These are phyloP conservation scores for Agapornis canus DNA, from an alignment of 2,797 vertebrate species.

Conservation along the genomic window DNA sequence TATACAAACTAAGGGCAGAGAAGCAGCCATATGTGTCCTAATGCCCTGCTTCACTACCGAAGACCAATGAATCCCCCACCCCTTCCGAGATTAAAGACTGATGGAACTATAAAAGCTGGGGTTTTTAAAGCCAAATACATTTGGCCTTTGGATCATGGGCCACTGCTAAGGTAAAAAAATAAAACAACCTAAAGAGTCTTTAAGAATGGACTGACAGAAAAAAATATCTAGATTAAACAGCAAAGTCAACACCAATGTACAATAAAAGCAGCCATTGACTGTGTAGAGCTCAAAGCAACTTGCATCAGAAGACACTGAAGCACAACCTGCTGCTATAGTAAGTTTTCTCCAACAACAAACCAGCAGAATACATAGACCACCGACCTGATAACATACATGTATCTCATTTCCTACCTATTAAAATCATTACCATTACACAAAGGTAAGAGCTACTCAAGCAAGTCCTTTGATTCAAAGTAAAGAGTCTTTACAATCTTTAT, in stretches of 20 bases:
- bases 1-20: neutral
- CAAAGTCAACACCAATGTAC: neutral
- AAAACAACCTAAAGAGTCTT: neutral
- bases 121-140: neutral
- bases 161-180: neutral
- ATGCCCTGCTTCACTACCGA: neutral
- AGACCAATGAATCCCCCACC: neutral
- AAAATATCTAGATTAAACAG: neutral
- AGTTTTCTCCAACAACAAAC: neutral
- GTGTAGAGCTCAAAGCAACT: neutral
- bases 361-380: neutral
- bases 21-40: neutral
- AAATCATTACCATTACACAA: neutral
- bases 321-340: neutral
- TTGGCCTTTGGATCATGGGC: neutral
- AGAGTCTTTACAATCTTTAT: neutral
- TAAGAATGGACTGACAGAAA: neutral
- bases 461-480: neutral
- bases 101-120: neutral
- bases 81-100: neutral
- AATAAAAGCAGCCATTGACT: neutral
- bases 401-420: neutral
- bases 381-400: accelerated
- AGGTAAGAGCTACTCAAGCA: neutral
- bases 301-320: neutral